These are phyloP conservation scores for Spisula subtruncata DNA, from an alignment of 2,888 invertebrate genomes.

Conservation along the genomic window DNA sequence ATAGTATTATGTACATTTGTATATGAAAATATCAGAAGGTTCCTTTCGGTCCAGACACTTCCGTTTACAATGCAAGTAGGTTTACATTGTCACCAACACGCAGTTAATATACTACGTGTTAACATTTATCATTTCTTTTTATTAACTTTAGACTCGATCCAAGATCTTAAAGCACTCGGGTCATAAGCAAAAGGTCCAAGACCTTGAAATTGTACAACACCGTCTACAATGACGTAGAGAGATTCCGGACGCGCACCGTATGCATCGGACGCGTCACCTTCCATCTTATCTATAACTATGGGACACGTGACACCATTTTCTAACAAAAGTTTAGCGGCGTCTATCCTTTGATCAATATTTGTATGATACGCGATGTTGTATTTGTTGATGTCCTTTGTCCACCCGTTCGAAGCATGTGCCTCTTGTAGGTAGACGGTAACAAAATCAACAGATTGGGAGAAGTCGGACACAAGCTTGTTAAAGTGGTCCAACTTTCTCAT, in stretches of 20 bases:
- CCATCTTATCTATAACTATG: conserved; percentile 79
- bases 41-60: too few species aligned
- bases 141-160: conserved; percentile 19
- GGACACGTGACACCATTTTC: conserved; percentile 64
- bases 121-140: conserved; percentile 22
- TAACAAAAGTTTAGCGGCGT: conserved; percentile 72
- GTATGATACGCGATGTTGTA: conserved; percentile 74
- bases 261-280: conserved; percentile 70
- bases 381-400: conserved; percentile 74
- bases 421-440: conserved; percentile 82
- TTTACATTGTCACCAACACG: too few species aligned
- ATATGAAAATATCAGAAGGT: too few species aligned
- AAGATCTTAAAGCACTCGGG: conserved; percentile 28
- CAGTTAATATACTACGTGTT: too few species aligned
- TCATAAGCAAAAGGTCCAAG: conserved; percentile 52
- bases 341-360: conserved; percentile 71
- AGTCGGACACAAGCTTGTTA: conserved; percentile 74
- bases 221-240: conserved; percentile 77
- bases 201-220: conserved; percentile 75
- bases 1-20: too few species aligned
- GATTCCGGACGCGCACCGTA: conserved; percentile 80
- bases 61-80: too few species aligned
- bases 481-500: conserved; percentile 80
- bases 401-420: conserved; percentile 82
- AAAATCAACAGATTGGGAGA: conserved; percentile 78